Evolutionary conservation across 92 coral and sea anemone genomes (phyloP).

Genomic region (Heliopora coerulea): DNA sequence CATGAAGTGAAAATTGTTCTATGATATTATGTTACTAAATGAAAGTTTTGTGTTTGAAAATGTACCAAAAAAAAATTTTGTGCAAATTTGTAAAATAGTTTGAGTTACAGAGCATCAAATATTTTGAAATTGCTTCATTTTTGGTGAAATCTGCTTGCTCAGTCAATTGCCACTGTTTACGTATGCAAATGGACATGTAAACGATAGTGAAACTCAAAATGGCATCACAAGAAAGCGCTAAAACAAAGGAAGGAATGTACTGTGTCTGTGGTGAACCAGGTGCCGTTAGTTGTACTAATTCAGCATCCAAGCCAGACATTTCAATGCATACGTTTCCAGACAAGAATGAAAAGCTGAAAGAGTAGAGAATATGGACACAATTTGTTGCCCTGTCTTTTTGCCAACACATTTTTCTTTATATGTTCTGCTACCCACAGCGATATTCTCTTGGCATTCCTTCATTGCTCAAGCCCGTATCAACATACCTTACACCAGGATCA

Average conservation of each 20-base stretch:
- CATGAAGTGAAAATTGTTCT: background rate
- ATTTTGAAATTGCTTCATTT: background rate
- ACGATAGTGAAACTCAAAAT: background rate
- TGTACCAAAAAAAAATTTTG: background rate
- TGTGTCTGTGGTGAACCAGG: slow-evolving; percentile 40
- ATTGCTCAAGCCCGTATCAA: slow-evolving; percentile 8
- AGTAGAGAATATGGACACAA: slow-evolving; percentile 26
- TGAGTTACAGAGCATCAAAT: background rate
- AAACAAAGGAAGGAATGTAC: slow-evolving; percentile 21
- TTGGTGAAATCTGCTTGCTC: background rate
- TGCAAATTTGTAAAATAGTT: background rate
- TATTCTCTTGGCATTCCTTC: slow-evolving; percentile 25
- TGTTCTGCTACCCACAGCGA: slow-evolving; percentile 32
- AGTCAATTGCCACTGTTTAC: background rate
- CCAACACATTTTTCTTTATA: slow-evolving; percentile 20
- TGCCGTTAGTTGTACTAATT: slow-evolving; percentile 33
- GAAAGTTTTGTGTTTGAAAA: background rate
- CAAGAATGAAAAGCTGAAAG: background rate
- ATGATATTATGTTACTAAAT: background rate
- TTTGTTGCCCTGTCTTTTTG: slow-evolving; percentile 24
- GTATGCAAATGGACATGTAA: slow-evolving; percentile 4
- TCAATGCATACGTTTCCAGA: slow-evolving; percentile 25
- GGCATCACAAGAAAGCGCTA: background rate
- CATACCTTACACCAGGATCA: slow-evolving; percentile 19
- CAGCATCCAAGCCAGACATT: slow-evolving; percentile 26